These are phyloP conservation scores for Desmophyllum pertusum DNA, from an alignment of 92 coral and sea anemone genomes.

Conservation along the genomic window DNA sequence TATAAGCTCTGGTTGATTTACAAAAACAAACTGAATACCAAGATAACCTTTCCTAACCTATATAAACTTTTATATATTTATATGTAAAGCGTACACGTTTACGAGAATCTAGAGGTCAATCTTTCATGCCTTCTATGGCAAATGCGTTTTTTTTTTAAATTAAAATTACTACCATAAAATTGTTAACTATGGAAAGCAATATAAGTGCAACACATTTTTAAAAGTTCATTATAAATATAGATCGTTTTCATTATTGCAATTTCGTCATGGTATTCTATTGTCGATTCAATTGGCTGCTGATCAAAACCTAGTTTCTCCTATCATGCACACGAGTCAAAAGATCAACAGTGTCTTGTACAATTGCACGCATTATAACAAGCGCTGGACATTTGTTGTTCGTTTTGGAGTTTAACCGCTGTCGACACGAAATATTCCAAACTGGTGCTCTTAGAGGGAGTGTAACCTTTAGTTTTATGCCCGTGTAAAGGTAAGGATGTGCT, in stretches of 20 bases:
- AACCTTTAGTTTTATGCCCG: neutral
- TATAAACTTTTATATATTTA: no score
- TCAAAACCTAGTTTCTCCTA: slow-evolving; percentile 24
- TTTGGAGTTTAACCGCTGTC: neutral
- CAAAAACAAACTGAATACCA: neutral
- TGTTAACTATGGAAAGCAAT: neutral
- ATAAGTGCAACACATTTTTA: neutral
- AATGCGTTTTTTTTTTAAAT: neutral
- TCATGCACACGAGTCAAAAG: slow-evolving; percentile 14
- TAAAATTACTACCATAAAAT: neutral
- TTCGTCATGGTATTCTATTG: no score
- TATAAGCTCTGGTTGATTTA: neutral
- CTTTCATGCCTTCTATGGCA: neutral
- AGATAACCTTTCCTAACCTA: neutral
- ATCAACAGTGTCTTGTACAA: neutral
- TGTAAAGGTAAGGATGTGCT: slow-evolving; percentile 9
- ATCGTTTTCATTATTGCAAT: no score
- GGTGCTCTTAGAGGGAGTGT: neutral
- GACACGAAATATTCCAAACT: slow-evolving; percentile 1
- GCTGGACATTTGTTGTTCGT: neutral
- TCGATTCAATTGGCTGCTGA: neutral
- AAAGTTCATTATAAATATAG: neutral
- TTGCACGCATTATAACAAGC: slow-evolving; percentile 6
- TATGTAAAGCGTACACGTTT: neutral
- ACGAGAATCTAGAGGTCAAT: neutral